Percentiles rank a stretch among this genome's conserved stretches.
These are phyloP conservation scores for Machaerirhynchus nigripectus DNA, from an alignment of 2,113 vertebrate genomes.

Conservation along the genomic window DNA sequence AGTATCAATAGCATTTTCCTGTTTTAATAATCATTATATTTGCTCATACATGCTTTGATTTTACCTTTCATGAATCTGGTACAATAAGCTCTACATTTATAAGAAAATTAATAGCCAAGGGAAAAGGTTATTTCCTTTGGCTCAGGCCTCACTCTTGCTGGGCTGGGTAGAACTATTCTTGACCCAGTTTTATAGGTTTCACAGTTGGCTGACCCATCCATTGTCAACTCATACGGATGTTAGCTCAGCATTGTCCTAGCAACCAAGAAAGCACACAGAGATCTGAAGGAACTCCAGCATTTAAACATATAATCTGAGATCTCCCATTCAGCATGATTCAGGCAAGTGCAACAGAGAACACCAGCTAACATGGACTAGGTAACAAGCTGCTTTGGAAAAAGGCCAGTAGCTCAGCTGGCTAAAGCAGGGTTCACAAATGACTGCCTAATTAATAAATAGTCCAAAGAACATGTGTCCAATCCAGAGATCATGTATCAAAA, in stretches of 20 bases:
- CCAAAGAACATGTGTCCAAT: neutral
- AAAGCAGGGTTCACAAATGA: neutral
- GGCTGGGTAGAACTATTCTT: conserved; percentile 42
- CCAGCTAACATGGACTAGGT: neutral
- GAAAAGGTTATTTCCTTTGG: conserved; percentile 55
- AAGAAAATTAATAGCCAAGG: conserved; percentile 14
- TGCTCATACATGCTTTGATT: conserved; percentile 19
- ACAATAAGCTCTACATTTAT: conserved; percentile 5
- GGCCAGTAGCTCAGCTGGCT: neutral
- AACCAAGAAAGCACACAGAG: conserved; percentile 51
- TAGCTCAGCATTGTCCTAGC: conserved; percentile 38
- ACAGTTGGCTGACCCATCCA: conserved; percentile 49
- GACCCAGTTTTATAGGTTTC: conserved; percentile 43
- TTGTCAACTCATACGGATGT: conserved; percentile 26
- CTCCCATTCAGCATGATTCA: neutral
- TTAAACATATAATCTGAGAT: neutral
- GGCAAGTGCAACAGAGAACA: neutral
- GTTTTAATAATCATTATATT: conserved; percentile 41
- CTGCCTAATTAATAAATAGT: neutral
- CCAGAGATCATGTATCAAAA: neutral
- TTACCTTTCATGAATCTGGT: conserved; percentile 7
- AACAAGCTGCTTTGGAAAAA: neutral
- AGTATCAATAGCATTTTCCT: conserved; percentile 52
- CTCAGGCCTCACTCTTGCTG: neutral
- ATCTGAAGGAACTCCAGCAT: conserved; percentile 2